Percentiles rank a stretch among this genome's conserved stretches.
Conservation (phyloP, 2,888 invertebrate genomes). For the Drosophila rellima region DNA sequence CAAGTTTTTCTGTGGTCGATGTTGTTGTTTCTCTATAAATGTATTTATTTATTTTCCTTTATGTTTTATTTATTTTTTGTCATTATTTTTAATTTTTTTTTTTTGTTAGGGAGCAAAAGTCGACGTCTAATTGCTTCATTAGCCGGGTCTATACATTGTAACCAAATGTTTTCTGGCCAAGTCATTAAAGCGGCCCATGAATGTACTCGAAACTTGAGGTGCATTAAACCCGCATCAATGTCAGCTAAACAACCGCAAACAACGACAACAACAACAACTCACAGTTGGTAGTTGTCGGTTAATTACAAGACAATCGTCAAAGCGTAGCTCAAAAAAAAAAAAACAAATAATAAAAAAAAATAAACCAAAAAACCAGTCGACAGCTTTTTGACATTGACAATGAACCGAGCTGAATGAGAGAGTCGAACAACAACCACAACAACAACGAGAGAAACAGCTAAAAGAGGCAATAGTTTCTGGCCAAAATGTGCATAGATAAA, state of each 20-base stretch:
- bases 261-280: slow-evolving; percentile 24
- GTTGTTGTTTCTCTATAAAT: slow-evolving; percentile 22
- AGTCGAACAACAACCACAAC: slow-evolving; percentile 23
- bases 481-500: slow-evolving; percentile 59
- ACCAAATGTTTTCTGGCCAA: slow-evolving; percentile 41
- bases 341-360: slow-evolving; percentile 20
- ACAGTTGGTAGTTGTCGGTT: slow-evolving; percentile 56
- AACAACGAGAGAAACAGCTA: slow-evolving; percentile 20
- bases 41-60: slow-evolving; percentile 36
- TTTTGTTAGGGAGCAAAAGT: slow-evolving; percentile 62
- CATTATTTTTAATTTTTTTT: slow-evolving; percentile 7
- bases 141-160: slow-evolving; percentile 50
- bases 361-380: slow-evolving; percentile 61
- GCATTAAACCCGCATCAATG: slow-evolving; percentile 81
- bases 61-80: slow-evolving; percentile 22
- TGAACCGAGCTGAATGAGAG: slow-evolving; percentile 54
- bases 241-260: slow-evolving; percentile 51
- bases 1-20: slow-evolving; percentile 49
- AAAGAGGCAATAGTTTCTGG: slow-evolving; percentile 36
- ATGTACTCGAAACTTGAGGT: slow-evolving; percentile 40
- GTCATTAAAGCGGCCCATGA: slow-evolving; percentile 51
- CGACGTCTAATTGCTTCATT: slow-evolving; percentile 74
- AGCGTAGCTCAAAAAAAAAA: slow-evolving; percentile 44
- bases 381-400: slow-evolving; percentile 76
- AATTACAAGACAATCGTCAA: slow-evolving; percentile 73